Percentiles rank a stretch among this genome's conserved stretches.
These are phyloP conservation scores for Carterocephalus palaemon DNA, from an alignment of 2,888 invertebrate genomes.

Conservation along the genomic window DNA sequence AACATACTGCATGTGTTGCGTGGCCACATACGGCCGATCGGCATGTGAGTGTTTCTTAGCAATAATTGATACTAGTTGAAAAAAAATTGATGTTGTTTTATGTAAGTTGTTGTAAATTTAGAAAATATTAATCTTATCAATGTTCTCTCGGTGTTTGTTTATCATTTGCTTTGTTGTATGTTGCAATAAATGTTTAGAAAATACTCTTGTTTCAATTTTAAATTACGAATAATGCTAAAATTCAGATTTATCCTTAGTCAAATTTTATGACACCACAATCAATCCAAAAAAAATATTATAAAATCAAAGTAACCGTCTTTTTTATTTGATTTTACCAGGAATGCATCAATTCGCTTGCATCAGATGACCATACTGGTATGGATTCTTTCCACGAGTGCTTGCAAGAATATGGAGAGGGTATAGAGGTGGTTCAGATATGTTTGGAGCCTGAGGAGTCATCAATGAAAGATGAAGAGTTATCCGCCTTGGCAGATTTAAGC, in stretches of 20 bases:
- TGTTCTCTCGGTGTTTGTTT: conserved; percentile 28
- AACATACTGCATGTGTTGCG: no score
- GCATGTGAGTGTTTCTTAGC: no score
- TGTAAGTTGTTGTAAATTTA: conserved; percentile 36
- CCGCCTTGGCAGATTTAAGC: conserved; percentile 66
- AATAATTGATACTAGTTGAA: no score
- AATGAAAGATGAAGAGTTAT: conserved; percentile 73
- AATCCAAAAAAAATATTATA: no score
- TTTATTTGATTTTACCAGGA: conserved; percentile 51
- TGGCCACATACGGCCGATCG: no score
- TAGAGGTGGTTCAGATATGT: conserved; percentile 81
- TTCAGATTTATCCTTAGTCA: no score
- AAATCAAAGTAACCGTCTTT: no score
- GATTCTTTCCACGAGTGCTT: conserved; percentile 83
- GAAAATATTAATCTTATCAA: conserved; percentile 28
- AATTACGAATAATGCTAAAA: no score
- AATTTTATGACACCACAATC: no score
- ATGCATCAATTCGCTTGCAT: conserved; percentile 76
- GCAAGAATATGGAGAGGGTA: conserved; percentile 81
- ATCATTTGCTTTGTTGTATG: conserved; percentile 53
- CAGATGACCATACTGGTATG: conserved; percentile 81
- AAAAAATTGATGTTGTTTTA: conserved; percentile 22
- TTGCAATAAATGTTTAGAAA: conserved; percentile 51
- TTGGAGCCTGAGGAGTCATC: conserved; percentile 79
- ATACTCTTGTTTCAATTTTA: conserved; percentile 32